Conservation (phyloP, 2,888 invertebrate genomes). For the Deroplatys truncata region DNA sequence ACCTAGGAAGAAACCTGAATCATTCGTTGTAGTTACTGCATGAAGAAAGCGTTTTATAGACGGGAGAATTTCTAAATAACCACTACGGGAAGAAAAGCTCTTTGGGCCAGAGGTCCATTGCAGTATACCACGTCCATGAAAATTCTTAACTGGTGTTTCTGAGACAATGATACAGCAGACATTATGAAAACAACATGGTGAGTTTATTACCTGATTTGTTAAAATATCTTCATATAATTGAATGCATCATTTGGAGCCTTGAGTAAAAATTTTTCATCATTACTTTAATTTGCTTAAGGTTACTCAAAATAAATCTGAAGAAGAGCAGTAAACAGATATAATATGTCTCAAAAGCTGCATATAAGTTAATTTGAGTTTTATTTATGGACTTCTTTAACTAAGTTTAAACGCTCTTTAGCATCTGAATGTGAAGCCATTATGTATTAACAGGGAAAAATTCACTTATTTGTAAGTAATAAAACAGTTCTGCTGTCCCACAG, state of each 20-base stretch:
- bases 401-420: too few relatives aligned
- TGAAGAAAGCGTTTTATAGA: neutral
- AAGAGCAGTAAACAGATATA: neutral
- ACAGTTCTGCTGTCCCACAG: too few relatives aligned
- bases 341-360: neutral
- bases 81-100: neutral
- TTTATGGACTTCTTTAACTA: too few relatives aligned
- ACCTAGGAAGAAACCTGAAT: neutral
- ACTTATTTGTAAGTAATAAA: too few relatives aligned
- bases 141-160: neutral
- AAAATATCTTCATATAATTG: neutral
- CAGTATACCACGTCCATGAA: neutral
- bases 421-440: neutral
- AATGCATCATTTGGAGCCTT: too few relatives aligned
- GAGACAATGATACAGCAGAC: neutral
- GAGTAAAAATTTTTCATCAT: neutral
- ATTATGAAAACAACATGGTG: neutral
- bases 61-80: neutral
- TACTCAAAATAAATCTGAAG: too few relatives aligned
- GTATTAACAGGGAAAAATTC: too few relatives aligned
- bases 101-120: neutral
- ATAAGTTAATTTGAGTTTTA: too few relatives aligned
- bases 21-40: neutral
- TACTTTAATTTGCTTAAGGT: neutral
- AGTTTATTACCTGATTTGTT: neutral